A percentile compares a stretch with the other conserved stretches of the same genome.
phyloP scores from a whole-genome alignment of 2,113 vertebrate species.

The Pteruthius melanotis region DNA sequence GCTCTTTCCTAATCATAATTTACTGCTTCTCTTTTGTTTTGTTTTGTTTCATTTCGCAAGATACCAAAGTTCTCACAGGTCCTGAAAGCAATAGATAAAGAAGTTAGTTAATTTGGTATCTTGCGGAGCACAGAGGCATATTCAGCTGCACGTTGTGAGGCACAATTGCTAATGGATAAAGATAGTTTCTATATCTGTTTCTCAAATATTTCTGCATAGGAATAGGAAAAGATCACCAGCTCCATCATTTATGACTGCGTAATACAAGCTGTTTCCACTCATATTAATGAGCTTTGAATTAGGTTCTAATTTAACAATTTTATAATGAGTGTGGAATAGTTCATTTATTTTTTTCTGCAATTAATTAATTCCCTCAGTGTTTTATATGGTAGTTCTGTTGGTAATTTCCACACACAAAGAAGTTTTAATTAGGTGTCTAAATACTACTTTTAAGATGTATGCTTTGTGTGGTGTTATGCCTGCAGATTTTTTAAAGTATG shows the following conservation, averaged over 20 bases:
- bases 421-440: background rate
- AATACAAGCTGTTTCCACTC: background rate
- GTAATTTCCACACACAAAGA: background rate
- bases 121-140: background rate
- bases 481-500: background rate
- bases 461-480: background rate
- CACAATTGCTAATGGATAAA: background rate
- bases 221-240: background rate
- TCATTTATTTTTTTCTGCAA: background rate
- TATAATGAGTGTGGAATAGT: background rate
- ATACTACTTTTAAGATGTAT: background rate
- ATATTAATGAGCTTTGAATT: background rate
- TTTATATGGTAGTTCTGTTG: background rate
- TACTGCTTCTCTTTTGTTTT: background rate
- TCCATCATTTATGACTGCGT: background rate
- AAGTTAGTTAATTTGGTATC: background rate
- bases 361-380: background rate
- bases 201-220: background rate
- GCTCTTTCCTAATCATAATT: background rate
- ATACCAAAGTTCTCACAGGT: background rate
- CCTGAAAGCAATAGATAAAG: background rate
- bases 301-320: background rate
- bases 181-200: background rate
- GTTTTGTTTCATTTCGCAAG: background rate
- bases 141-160: background rate